A percentile compares a stretch with the other conserved stretches of the same genome.
These are phyloP conservation scores for Equus przewalskii DNA, from an alignment of 2,113 vertebrate species.

Conservation along the genomic window DNA sequence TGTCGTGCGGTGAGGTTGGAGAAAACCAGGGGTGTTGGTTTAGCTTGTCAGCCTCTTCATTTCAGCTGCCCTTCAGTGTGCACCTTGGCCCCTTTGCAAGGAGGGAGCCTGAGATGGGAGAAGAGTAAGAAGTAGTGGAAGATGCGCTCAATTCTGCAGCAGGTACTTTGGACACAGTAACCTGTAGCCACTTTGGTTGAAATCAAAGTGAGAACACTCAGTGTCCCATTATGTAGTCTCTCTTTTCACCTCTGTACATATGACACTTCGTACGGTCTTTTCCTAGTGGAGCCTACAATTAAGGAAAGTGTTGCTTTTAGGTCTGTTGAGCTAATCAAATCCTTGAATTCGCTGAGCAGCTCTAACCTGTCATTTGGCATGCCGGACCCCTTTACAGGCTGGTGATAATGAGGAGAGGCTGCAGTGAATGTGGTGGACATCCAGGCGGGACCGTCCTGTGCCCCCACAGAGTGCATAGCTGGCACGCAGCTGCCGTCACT, in stretches of 20 bases:
- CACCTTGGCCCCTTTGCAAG: not conserved
- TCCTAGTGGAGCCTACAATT: not conserved
- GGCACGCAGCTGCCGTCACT: not conserved
- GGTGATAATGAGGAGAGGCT: not conserved
- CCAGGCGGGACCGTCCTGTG: rapidly evolving
- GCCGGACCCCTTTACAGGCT: not conserved
- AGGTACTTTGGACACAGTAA: not conserved
- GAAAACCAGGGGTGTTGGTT: not conserved
- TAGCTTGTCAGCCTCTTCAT: not conserved
- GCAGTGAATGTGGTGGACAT: not conserved
- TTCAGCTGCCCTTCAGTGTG: not conserved
- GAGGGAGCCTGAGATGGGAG: not conserved
- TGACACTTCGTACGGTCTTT: not conserved
- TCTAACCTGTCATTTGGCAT: not conserved
- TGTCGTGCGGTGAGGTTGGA: not conserved
- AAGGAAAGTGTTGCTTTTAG: not conserved
- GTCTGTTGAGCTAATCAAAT: not conserved
- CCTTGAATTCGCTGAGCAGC: not conserved
- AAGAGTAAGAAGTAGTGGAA: not conserved
- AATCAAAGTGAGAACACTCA: not conserved
- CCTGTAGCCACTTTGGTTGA: not conserved
- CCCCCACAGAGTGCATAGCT: rapidly evolving
- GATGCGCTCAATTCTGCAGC: not conserved
- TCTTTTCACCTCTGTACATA: not conserved
- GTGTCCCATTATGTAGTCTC: not conserved